Evolutionary conservation across 2,797 vertebrate species (phyloP).

Genomic region (Sebastes goodei): DNA sequence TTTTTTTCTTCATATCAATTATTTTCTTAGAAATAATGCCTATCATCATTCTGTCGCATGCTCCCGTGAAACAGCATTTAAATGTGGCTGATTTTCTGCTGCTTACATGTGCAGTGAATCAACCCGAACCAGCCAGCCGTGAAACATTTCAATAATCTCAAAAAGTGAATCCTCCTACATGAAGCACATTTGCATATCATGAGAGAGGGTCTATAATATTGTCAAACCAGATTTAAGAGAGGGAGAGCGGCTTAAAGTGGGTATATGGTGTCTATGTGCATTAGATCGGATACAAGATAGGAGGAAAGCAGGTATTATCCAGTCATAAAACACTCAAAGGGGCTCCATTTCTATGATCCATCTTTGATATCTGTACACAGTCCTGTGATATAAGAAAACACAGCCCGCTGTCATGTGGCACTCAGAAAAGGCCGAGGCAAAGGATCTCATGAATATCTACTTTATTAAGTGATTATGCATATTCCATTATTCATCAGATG

Average conservation of each 20-base stretch:
- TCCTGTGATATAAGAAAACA: conserved; percentile 46
- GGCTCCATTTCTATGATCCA: conserved; percentile 6
- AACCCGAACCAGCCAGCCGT: conserved; percentile 21
- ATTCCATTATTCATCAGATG: conserved; percentile 76
- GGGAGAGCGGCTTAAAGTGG: conserved; percentile 13
- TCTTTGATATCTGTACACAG: conserved; percentile 58
- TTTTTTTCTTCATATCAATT: background rate
- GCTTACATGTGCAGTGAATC: conserved; percentile 66
- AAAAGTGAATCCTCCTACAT: conserved; percentile 59
- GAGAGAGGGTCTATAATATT: conserved; percentile 48
- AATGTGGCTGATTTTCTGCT: conserved; percentile 59
- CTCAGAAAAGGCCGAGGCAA: conserved; percentile 6
- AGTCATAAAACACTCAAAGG: conserved; percentile 39
- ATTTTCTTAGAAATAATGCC: conserved; percentile 33
- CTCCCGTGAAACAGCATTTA: conserved; percentile 50
- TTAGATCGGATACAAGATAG: conserved; percentile 28
- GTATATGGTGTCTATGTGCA: conserved; percentile 27
- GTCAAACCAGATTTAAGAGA: conserved; percentile 49
- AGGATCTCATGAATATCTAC: conserved; percentile 54
- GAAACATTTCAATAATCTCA: conserved; percentile 74
- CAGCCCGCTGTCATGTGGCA: conserved; percentile 15
- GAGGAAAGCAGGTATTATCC: conserved; percentile 24
- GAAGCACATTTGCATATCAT: conserved; percentile 70
- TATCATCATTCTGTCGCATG: conserved; percentile 45
- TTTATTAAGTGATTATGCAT: conserved; percentile 69